phyloP scores from a whole-genome alignment of 2,888 invertebrate genomes.

The Lapara coniferarum region DNA sequence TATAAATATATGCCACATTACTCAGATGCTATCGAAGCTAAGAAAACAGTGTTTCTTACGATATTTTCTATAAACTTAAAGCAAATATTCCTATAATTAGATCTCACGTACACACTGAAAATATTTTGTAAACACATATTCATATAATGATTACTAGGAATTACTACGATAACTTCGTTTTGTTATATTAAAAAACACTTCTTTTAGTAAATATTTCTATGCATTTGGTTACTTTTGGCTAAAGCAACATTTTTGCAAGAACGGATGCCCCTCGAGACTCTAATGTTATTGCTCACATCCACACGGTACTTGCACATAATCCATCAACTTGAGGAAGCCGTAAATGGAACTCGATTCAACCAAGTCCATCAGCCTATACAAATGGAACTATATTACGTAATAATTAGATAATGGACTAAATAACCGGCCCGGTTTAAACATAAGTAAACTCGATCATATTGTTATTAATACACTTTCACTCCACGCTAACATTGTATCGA shows the following conservation, averaged over 20 bases:
- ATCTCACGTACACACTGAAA: conserved; percentile 9
- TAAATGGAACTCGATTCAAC: conserved; percentile 50
- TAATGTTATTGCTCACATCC: neutral
- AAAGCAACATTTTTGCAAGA: conserved; percentile 35
- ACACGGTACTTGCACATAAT: conserved; percentile 36
- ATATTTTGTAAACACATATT: neutral
- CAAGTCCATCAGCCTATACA: conserved; percentile 54
- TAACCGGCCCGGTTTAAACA: conserved; percentile 42
- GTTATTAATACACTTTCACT: conserved; percentile 66
- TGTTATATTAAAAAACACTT: too few species aligned
- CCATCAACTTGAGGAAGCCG: conserved; percentile 55
- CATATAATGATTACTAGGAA: too few species aligned
- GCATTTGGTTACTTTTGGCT: too few species aligned
- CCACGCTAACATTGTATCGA: conserved; percentile 27
- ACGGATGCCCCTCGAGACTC: conserved; percentile 44
- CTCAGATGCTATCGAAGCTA: neutral
- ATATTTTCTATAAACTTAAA: neutral
- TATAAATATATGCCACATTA: too few species aligned
- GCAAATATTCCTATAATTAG: neutral
- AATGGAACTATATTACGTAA: conserved; percentile 64
- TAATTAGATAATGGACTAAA: conserved; percentile 64
- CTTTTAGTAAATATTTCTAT: too few species aligned
- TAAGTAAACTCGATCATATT: conserved; percentile 52
- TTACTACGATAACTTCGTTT: too few species aligned
- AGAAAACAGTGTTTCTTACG: neutral